Base-by-base conservation (phyloP, 2,888 invertebrate genomes). In the Melipona beecheii region DNA sequence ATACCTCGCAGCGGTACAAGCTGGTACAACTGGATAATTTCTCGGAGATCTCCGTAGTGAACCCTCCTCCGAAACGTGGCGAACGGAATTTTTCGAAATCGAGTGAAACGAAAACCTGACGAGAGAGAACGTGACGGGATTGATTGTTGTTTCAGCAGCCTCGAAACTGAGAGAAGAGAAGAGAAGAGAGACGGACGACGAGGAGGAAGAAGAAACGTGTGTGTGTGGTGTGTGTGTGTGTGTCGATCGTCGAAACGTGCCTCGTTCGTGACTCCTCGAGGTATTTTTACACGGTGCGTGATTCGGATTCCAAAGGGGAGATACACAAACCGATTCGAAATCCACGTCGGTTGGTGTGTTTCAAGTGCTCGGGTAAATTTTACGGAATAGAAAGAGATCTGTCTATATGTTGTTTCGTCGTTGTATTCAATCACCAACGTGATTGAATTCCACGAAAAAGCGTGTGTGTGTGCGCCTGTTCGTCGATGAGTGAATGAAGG, bases 401-500 rank as follows among this genome's bases (percentile, higher is more conserved):
- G 1, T 24, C 1, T 27, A 27, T 27, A 27, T 4, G 1, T 31
- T 0, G 3, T 31, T 31, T 31, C 31, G 0, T 31, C 31, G 4
- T 31, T n/a, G n/a, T n/a, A n/a, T n/a, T n/a, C n/a, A n/a, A n/a
- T n/a, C n/a, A n/a, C n/a, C n/a, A n/a, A n/a, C n/a, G n/a, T n/a
- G n/a, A n/a, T n/a, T 79, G 84, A 75, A 75, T 86, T 82, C 73
- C 70, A 58, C 21, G 36, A 54, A 49, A 64, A 75, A 21, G 15
- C 43, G 81, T 74, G 84, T 76, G n/a, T n/a, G n/a, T n/a, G n/a
- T n/a, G n/a, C n/a, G 74, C 70, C 76, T 54, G 75, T 17, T 65
- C 49, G 60, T 60, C 60, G 84, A 86, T 84, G 70, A 77, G 74
- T 83, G 86, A 83, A 84, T 77, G 86, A 83, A 83, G 86, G 76